Evolutionary conservation across 2,888 invertebrate genomes (phyloP).

Genomic region (Copidosoma aretas): DNA sequence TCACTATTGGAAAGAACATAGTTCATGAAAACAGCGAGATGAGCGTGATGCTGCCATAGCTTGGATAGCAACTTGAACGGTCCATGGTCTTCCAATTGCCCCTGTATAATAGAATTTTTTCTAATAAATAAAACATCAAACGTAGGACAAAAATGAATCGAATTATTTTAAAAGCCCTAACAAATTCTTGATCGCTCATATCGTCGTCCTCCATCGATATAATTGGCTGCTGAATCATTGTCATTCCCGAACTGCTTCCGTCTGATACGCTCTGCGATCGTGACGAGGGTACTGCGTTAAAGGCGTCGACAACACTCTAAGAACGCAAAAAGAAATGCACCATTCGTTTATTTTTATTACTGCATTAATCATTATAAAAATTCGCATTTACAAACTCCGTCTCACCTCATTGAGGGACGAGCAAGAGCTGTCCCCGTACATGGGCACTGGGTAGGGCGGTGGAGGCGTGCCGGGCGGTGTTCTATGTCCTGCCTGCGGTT

Average conservation of each 20-base stretch:
- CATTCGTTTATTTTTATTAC: background rate
- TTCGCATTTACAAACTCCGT: background rate
- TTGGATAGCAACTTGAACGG: constrained; percentile 86
- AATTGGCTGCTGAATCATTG: constrained; percentile 74
- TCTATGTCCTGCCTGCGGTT: constrained; percentile 55
- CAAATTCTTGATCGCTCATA: constrained; percentile 84
- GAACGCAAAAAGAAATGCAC: background rate
- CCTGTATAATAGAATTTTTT: constrained; percentile 62
- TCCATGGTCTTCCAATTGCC: constrained; percentile 81
- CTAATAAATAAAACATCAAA: background rate
- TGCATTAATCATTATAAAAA: background rate
- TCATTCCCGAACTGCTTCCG: constrained; percentile 55
- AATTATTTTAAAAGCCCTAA: constrained; percentile 59
- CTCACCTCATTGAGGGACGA: constrained; percentile 36
- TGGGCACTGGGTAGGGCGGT: constrained; percentile 75
- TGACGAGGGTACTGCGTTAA: constrained; percentile 38
- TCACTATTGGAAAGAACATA: constrained; percentile 85
- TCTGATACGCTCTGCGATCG: constrained; percentile 47
- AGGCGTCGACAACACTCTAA: constrained; percentile 45
- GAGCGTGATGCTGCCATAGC: constrained; percentile 84
- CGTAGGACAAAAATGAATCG: background rate
- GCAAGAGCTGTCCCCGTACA: constrained; percentile 50
- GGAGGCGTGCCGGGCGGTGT: constrained; percentile 89
- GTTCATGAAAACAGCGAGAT: constrained; percentile 94
- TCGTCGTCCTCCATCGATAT: constrained; percentile 97